Base-by-base conservation (phyloP, 2,113 vertebrate genomes). In the Dicentrarchus labrax region DNA sequence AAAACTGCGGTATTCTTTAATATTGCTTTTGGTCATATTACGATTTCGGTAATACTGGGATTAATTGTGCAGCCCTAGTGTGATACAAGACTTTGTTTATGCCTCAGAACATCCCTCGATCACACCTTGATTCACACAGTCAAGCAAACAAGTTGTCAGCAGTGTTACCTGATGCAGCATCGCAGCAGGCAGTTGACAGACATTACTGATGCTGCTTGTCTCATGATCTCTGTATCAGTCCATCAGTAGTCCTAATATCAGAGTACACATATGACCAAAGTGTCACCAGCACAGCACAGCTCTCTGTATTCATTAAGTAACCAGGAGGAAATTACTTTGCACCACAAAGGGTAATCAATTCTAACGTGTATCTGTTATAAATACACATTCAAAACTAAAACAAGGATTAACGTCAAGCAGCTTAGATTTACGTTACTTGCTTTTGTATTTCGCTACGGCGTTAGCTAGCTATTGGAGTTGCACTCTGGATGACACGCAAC, bases 181-280 rank as follows among this genome's bases (percentile, higher is more conserved):
- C 92, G 91, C 73, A 95, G 91, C 47, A 95, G 84, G 66, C 59
- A 87, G 71, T 61, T 79, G 65, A 91, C 76, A 75, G 89, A 94
- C 94, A 95, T 88, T 15, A 21, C 79, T 76, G 67, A 19, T 41
- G 59, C 72, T 36, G 61, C 9, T 56, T 9, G 54, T 50, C 72
- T 65, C 83, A 43, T 45, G 45, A 17, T 41, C 62, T 51, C 56
- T 36, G n/a, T n/a, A n/a, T n/a, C 48, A 50, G 47, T 10, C 71
- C 61, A 77, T 73, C 59, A 45, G 22, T 51, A 36, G 51, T 4
- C 54, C 75, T 72, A 30, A 3, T 57, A 13, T 51, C 61, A 57
- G 1, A 65, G 12, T 0, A 48, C 19, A 74, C 0, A 24, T n/a
- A 39, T 43, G 1, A 38, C 1, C n/a, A 50, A 50, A 45, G 15